Evolutionary conservation across 2,888 invertebrate genomes (phyloP).

Genomic region (Eubasilissa splendida): DNA sequence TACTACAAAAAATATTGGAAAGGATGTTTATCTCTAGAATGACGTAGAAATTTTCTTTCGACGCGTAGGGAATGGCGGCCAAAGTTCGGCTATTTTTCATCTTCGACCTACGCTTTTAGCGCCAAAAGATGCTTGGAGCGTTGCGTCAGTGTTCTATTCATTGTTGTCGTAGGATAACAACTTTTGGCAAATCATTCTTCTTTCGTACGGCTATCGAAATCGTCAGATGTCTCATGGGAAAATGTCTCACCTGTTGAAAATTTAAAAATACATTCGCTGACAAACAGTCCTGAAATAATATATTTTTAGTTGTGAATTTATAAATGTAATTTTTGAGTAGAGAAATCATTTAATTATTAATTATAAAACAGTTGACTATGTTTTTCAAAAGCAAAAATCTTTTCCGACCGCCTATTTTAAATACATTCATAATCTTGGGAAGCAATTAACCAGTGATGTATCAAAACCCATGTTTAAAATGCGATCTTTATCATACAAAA

Average conservation of each 20-base stretch:
- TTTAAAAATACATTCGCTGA: not conserved
- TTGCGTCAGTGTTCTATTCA: conserved; percentile 21
- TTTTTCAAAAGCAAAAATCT: too few species aligned
- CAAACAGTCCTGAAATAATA: not conserved
- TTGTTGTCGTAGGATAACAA: conserved; percentile 16
- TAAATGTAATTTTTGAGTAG: too few species aligned
- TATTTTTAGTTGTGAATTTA: too few species aligned
- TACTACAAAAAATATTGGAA: too few species aligned
- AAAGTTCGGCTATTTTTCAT: conserved; percentile 26
- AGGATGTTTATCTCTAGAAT: not conserved
- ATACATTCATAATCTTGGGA: too few species aligned
- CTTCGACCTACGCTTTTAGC: not conserved
- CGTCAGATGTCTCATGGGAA: not conserved
- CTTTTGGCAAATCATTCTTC: conserved; percentile 10
- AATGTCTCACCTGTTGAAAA: not conserved
- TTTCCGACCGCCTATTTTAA: too few species aligned
- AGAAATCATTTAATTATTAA: too few species aligned
- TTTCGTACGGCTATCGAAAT: not conserved
- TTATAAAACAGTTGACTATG: too few species aligned
- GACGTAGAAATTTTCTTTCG: conserved; percentile 27
- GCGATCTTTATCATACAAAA: too few species aligned
- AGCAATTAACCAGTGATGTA: too few species aligned
- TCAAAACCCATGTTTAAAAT: too few species aligned
- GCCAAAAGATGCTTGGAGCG: conserved; percentile 2
- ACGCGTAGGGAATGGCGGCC: conserved; percentile 9